Evolutionary conservation across 2,797 vertebrate species (phyloP).

Genomic region (Garrulus glandarius): DNA sequence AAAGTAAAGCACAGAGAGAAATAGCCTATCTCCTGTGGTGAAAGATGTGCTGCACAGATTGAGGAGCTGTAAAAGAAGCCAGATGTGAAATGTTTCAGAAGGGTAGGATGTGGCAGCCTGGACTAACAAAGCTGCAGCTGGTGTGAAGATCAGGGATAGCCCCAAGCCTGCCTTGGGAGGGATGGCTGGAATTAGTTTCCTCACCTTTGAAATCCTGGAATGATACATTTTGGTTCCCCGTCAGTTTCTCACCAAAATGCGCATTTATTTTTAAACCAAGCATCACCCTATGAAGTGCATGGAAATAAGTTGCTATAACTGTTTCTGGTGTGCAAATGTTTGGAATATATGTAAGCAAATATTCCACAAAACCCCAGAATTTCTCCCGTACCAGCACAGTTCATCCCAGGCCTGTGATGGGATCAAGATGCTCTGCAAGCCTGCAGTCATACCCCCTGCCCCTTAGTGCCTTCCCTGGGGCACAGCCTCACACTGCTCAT

Average conservation of each 20-base stretch:
- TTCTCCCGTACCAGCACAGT: background rate
- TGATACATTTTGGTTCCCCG: background rate
- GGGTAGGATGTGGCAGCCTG: background rate
- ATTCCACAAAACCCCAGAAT: rapidly evolving
- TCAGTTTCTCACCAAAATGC: background rate
- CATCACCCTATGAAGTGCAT: background rate
- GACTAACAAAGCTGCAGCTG: background rate
- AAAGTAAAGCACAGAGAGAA: background rate
- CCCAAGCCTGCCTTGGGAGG: background rate
- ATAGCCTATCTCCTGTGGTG: background rate
- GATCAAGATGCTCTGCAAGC: background rate
- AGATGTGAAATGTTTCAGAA: background rate
- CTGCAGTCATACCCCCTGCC: background rate
- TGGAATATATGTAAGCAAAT: rapidly evolving
- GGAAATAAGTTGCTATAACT: background rate
- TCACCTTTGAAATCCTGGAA: background rate
- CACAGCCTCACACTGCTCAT: background rate
- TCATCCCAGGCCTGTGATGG: rapidly evolving
- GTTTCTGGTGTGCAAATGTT: background rate
- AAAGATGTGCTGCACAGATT: background rate
- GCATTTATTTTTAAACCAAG: background rate
- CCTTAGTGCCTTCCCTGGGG: background rate
- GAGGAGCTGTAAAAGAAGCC: background rate
- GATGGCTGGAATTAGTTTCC: background rate
- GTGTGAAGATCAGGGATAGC: background rate